Base-by-base conservation (phyloP, 2,888 invertebrate genomes). In the Platycnemis pennipes region DNA sequence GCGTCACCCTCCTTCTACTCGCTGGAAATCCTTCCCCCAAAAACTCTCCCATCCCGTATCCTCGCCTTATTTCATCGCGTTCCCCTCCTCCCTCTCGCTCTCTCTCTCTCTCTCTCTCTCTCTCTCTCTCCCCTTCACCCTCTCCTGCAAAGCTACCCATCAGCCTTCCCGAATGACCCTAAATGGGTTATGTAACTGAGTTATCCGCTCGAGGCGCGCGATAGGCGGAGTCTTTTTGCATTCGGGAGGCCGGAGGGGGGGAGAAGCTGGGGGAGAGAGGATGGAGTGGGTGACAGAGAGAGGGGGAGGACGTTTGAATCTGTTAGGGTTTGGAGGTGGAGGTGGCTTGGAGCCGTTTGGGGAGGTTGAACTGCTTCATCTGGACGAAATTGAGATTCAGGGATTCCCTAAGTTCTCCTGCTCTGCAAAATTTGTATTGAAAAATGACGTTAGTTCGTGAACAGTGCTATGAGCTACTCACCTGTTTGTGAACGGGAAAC, bases 161-260 rank as follows among this genome's bases (percentile, higher is more conserved):
- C 87, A 87, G 22, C 87, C 87, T 37, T 56, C 56, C 89, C 56
- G 56, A 56, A 56, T 89, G 89, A 89, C 89, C 89, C 89, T 89
- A 89, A 89, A 89, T 89, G 56, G 89, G 89, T 89, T 89, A 89
- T 89, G 42, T 89, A 89, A 89, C 56, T 89, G 46, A 89, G 89
- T 89, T 89, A 89, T 56, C 56, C 89, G 53, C 53, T 89, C 42
- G 53, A 56, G 53, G 89, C 56, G 37, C 87, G 46, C 37, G 77
- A 77, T 13, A 37, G 77, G 77, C 77, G 77, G 77, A 77, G 77
- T 77, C 77, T 77, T 8, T n/a, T 26, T 16, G n/a, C 22, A 16
- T 53, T 46, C 22, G 56, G 42, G 16, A 16, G 37, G 56, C 22
- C 5, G 42, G 26, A 46, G 46, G 46, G 8, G 85, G 22, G 85